Evolutionary conservation across 2,797 vertebrate genomes (phyloP), one percentile per base, ranked within the genome.

Genomic region (Denticeps clupeoides): DNA sequence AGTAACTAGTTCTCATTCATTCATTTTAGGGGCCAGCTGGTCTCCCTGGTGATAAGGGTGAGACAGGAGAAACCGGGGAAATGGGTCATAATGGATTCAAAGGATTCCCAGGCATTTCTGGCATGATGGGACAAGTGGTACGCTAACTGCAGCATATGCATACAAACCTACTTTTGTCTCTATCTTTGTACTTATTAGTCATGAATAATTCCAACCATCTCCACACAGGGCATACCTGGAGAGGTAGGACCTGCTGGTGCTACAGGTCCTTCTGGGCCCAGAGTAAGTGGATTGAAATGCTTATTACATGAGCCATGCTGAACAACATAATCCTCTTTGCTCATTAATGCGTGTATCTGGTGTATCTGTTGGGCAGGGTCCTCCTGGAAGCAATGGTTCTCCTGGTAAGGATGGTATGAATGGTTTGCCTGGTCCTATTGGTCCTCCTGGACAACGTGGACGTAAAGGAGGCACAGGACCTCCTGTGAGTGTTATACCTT

Each of bases 61-160:
- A 95, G 81, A 19, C 86, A 10, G 92, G 92, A 31, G 91, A 93
- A 70, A 81, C 84, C 56, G 92, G 92, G 58, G 89, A 91, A 3
- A 89, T 90, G 90, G 91, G 91, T 73, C 87, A 93, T 73, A 97
- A 93, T 79, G 92, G 92, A 76, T 91, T 94, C 80, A 87, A 91
- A 84, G 92, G 92, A 64, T 90, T 97, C 82, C 82, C 74, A 0
- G 92, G 92, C 61, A 87, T 89, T 67, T 81, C 84, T 65, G 92
- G 92, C 62, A 80, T 87, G 24, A 35, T 18, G 1, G 32, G 32
- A 4, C 11, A n/a, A 12, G n/a, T 5, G 28, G 28, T 31, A 31
- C 31, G n/a, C 11, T n/a, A 11, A 23, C 16, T 3, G 27, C 3
- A n/a, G n/a, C 4, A 4, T 27, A 8, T 3, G 10, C 27, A 26